Base-by-base conservation (phyloP, 2,113 vertebrate species). In the Alligator sinensis region DNA sequence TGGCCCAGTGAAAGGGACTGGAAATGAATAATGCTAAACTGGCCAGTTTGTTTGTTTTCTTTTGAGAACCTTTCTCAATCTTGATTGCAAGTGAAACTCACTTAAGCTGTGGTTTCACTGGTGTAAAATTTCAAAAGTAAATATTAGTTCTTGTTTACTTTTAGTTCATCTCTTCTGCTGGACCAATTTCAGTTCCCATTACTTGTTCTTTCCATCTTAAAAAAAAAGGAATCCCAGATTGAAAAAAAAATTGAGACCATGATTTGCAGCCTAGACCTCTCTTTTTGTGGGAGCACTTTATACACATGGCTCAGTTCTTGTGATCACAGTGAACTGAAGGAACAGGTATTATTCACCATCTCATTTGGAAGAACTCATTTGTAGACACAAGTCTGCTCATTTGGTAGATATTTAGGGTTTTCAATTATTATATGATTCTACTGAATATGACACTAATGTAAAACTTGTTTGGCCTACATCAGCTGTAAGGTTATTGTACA, bases 101-200 rank as follows among this genome's bases (percentile, higher is more conserved):
- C 83, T 89, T 90, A 66, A 82, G 74, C 17, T 87, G 66, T 24
- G 62, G 92, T 97, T 98, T 97, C 92, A 10, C 3, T 30, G 76
- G 89, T 94, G n/a, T 96, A 76, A 91, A 77, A 79, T 95, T 97
- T 96, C 91, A 77, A 87, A 58, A 28, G 77, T 86, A 87, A 94
- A 77, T 83, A 92, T 77, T 2, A 1, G 55, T 38, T 89, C 81
- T 96, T 97, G 80, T 97, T 97, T 83, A 76, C 77, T 87, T 91
- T 64, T 79, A 78, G 47, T 88, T 63, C 75, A 72, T 24, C 11
- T 58, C 92, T 95, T 57, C 16, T 89, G 12, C 80, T 89, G 77
- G 94, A 96, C 77, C 79, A 77, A 30, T 3, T 7, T 14, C 1
- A 68, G 22, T 95, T 90, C 70, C 58, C 84, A 60, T n/a, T 87